Evolutionary conservation across 1,140 invertebrate species (phyloP).

Genomic region (Aphaenogaster floridana): DNA sequence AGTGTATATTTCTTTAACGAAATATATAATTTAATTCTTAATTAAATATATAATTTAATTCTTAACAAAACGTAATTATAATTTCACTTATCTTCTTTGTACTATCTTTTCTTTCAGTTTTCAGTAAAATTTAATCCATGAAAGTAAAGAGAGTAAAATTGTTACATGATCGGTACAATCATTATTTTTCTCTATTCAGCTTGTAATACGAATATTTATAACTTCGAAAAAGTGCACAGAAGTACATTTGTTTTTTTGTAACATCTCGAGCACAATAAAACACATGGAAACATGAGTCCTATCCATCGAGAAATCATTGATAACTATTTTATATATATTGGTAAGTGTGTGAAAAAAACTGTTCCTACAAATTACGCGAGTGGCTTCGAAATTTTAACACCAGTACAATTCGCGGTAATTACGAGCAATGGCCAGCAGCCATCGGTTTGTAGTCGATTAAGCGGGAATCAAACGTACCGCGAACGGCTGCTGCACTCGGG

Average conservation of each 20-base stretch:
- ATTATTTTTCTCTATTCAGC: not conserved
- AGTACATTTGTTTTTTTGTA: not conserved
- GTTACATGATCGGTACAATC: not conserved
- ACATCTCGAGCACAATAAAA: not conserved
- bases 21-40: not conserved
- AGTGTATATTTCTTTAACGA: not conserved
- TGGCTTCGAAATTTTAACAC: not conserved
- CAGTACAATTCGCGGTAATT: slow-evolving; percentile 46
- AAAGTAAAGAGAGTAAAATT: not conserved
- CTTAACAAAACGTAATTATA: not conserved
- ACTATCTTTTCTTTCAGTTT: not conserved
- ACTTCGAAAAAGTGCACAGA: not conserved
- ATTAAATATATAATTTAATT: too few relatives aligned
- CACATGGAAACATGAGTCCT: not conserved
- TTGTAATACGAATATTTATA: not conserved
- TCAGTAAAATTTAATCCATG: not conserved
- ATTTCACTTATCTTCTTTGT: not conserved
- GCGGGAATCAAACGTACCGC: slow-evolving; percentile 42
- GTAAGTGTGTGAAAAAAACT: slow-evolving; percentile 1
- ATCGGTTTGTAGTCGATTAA: slow-evolving; percentile 61
- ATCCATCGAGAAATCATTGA: not conserved
- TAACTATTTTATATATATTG: not conserved
- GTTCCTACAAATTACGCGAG: slow-evolving; percentile 1
- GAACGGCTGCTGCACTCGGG: slow-evolving; percentile 17
- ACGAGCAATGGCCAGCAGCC: slow-evolving; percentile 46